Percentiles rank a stretch among this genome's conserved stretches.
Evolutionary conservation across 2,888 invertebrate genomes (phyloP).

Genomic region (Operophtera brumata): DNA sequence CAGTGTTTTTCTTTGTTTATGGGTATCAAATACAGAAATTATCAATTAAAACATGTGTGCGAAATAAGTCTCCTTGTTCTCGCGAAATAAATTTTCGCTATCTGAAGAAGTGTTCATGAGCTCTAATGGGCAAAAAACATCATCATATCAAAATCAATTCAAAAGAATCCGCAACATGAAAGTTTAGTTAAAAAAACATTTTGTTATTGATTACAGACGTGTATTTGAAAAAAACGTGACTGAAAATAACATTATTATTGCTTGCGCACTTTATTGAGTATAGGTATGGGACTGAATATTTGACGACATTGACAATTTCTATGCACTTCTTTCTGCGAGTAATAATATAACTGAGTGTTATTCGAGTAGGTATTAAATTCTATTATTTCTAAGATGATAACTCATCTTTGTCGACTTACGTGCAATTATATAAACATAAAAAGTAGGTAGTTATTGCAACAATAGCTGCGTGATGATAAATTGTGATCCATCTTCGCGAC

Average conservation of each 20-base stretch:
- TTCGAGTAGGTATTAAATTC: background rate
- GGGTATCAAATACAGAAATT: too few species aligned
- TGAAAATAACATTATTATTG: conserved; percentile 1
- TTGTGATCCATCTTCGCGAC: conserved; percentile 11
- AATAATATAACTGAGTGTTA: background rate
- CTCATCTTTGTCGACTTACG: background rate
- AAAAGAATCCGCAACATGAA: too few species aligned
- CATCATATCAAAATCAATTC: too few species aligned
- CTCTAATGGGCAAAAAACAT: too few species aligned
- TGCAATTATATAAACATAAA: conserved; percentile 1
- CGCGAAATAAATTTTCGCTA: too few species aligned
- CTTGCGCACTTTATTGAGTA: conserved; percentile 1
- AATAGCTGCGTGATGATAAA: conserved; percentile 22
- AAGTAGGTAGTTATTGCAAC: conserved; percentile 6
- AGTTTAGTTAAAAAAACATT: too few species aligned
- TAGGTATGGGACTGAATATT: background rate
- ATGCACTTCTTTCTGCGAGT: background rate
- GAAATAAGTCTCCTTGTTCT: too few species aligned
- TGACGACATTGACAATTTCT: background rate
- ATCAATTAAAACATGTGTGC: too few species aligned
- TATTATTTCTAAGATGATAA: too few species aligned
- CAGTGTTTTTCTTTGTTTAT: too few species aligned
- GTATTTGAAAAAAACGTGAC: conserved; percentile 2
- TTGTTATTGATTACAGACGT: background rate
- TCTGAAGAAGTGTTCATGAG: too few species aligned